Conservation (phyloP, 1,140 invertebrate genomes). For the Aphelenchoides avenae region DNA sequence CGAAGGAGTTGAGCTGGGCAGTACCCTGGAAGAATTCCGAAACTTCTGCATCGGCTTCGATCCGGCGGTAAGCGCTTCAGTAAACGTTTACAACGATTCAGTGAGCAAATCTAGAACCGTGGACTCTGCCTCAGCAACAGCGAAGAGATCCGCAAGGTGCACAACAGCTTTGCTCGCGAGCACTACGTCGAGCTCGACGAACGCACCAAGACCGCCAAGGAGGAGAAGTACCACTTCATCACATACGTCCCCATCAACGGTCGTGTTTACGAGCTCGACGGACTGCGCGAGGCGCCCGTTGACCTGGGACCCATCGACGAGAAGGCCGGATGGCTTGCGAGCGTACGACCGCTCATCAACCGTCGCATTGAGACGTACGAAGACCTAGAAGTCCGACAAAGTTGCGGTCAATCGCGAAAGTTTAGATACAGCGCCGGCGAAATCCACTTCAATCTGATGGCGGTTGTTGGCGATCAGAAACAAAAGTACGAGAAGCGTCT, state of each 20-base stretch:
- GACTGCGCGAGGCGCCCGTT: constrained; percentile 83
- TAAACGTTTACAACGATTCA: too few relatives aligned
- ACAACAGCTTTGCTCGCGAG: constrained; percentile 93
- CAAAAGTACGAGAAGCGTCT: constrained; percentile 77
- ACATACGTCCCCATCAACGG: constrained; percentile 91
- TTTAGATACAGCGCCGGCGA: constrained; percentile 86
- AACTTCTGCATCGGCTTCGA: constrained; percentile 90
- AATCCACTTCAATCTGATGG: constrained; percentile 98
- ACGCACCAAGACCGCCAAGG: constrained; percentile 63
- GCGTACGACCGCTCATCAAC: constrained; percentile 83
- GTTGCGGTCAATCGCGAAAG: constrained; percentile 13
- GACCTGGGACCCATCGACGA: constrained; percentile 73
- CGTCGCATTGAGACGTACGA: constrained; percentile 83
- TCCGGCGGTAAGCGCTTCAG: constrained; percentile 65
- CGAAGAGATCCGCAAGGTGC: constrained; percentile 83
- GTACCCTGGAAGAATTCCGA: constrained; percentile 81
- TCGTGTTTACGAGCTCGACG: constrained; percentile 90
- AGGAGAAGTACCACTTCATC: constrained; percentile 96
- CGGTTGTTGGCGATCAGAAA: constrained; percentile 84
- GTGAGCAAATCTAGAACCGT: constrained; percentile 77
- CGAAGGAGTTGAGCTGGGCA: constrained; percentile 76
- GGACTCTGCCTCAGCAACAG: constrained; percentile 92
- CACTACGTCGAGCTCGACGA: constrained; percentile 89
- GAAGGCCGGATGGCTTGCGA: constrained; percentile 76
- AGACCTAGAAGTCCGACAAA: constrained; percentile 23